Percentiles rank a stretch among this genome's conserved stretches.
phyloP scores from a whole-genome alignment of 2,888 invertebrate species.

The Tetragonula carbonaria region DNA sequence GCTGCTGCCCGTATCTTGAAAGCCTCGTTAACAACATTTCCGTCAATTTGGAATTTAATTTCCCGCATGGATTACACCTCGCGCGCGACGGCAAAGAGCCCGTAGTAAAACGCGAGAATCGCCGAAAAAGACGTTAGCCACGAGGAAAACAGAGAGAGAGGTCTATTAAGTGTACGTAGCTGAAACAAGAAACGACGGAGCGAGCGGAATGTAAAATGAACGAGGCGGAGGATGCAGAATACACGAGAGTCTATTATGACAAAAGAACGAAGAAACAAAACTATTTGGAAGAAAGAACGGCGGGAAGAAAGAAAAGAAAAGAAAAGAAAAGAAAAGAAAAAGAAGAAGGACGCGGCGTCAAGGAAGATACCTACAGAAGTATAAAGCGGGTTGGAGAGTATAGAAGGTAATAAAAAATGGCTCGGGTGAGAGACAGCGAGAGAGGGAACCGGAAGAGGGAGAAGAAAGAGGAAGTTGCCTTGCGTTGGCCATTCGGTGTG shows the following conservation, averaged over 20 bases:
- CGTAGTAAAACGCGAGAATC: background rate
- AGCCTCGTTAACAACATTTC: too few species aligned
- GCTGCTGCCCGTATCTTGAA: background rate
- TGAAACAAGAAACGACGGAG: background rate
- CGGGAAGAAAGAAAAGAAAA: background rate
- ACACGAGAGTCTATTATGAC: conserved; percentile 19
- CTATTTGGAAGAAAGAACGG: background rate
- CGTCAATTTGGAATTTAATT: background rate
- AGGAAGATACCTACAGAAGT: background rate
- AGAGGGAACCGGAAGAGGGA: background rate
- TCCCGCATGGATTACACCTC: too few species aligned
- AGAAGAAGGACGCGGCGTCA: background rate
- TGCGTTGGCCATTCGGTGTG: conserved; percentile 14
- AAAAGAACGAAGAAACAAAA: background rate
- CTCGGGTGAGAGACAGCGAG: background rate
- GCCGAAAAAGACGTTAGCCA: background rate
- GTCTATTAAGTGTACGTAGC: conserved; percentile 8
- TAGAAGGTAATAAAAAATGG: conserved; percentile 8
- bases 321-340: too few species aligned
- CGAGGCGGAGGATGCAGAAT: background rate
- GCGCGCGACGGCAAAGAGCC: background rate
- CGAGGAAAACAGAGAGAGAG: background rate
- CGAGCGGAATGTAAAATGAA: conserved; percentile 10
- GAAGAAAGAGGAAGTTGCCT: conserved; percentile 4
- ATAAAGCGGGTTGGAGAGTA: background rate